phyloP scores from a whole-genome alignment of 2,888 invertebrate species.

The Leucoptera coffeella region DNA sequence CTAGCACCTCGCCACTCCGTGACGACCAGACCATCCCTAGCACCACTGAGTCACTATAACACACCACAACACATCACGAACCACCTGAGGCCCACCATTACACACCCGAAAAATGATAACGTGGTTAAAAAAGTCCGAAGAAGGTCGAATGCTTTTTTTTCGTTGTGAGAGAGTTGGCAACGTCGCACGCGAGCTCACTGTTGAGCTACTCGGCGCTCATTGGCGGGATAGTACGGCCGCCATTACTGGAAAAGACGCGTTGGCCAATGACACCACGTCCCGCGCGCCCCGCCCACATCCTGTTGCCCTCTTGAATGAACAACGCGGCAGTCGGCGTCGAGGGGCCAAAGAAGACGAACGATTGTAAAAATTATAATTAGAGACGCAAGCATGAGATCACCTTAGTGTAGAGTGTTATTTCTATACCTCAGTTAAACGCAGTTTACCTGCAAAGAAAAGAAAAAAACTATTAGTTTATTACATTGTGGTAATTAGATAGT shows the following conservation, averaged over 20 bases:
- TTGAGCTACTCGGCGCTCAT: conserved; percentile 42
- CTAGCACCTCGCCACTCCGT: conserved; percentile 45
- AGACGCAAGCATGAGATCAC: no score
- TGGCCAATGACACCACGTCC: conserved; percentile 44
- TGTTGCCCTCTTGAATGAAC: conserved; percentile 39
- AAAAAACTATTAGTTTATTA: no score
- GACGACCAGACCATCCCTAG: no score
- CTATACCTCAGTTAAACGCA: no score
- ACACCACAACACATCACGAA: conserved; percentile 37
- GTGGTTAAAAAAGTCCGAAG: conserved; percentile 49
- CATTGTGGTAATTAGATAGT: no score
- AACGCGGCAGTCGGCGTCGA: conserved; percentile 32
- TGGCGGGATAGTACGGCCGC: conserved; percentile 47
- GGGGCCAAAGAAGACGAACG: no score
- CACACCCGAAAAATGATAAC: conserved; percentile 46
- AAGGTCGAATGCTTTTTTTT: conserved; percentile 52
- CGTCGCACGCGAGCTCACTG: conserved; percentile 49
- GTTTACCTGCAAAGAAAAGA: no score
- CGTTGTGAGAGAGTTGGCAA: conserved; percentile 47
- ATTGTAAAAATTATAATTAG: no score
- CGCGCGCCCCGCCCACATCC: conserved; percentile 50
- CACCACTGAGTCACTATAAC: no score
- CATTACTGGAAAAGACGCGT: conserved; percentile 29
- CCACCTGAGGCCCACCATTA: conserved; percentile 43
- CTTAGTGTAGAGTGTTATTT: no score